These are phyloP conservation scores for Noctua janthe DNA, from an alignment of 2,888 invertebrate genomes.

Conservation along the genomic window DNA sequence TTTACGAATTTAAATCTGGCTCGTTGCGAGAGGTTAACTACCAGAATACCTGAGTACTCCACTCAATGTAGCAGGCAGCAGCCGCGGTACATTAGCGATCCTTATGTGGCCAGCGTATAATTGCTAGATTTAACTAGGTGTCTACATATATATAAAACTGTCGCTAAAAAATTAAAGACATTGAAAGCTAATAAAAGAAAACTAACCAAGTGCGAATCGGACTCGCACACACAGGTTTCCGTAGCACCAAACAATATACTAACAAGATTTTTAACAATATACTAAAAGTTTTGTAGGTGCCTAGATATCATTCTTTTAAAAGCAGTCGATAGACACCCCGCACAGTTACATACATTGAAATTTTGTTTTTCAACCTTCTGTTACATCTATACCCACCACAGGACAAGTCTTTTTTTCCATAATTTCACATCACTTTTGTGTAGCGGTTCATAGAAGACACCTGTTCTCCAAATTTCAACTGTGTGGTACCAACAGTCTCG, in stretches of 20 bases:
- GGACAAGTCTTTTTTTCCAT: too few relatives aligned
- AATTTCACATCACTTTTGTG: too few relatives aligned
- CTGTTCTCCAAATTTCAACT: background rate
- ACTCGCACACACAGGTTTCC: background rate
- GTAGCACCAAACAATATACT: too few relatives aligned
- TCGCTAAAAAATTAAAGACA: background rate
- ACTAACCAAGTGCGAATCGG: background rate
- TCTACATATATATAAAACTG: background rate
- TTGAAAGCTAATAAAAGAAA: background rate
- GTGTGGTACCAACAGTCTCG: background rate
- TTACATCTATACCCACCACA: too few relatives aligned
- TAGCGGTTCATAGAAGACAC: too few relatives aligned
- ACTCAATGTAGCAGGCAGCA: slow-evolving; percentile 13
- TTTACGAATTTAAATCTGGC: slow-evolving; percentile 14
- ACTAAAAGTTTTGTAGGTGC: background rate
- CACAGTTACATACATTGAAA: background rate
- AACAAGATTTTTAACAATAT: too few relatives aligned
- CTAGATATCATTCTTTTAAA: background rate
- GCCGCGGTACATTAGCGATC: background rate
- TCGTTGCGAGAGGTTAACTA: slow-evolving; percentile 27
- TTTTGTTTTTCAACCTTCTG: too few relatives aligned
- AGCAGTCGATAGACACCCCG: background rate
- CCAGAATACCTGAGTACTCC: slow-evolving; percentile 22
- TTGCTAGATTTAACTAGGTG: background rate
- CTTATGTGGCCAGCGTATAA: background rate